Evolutionary conservation across 2,888 invertebrate species (phyloP), one percentile per base, ranked within the genome.

Genomic region (Macrosiphum euphorbiae): DNA sequence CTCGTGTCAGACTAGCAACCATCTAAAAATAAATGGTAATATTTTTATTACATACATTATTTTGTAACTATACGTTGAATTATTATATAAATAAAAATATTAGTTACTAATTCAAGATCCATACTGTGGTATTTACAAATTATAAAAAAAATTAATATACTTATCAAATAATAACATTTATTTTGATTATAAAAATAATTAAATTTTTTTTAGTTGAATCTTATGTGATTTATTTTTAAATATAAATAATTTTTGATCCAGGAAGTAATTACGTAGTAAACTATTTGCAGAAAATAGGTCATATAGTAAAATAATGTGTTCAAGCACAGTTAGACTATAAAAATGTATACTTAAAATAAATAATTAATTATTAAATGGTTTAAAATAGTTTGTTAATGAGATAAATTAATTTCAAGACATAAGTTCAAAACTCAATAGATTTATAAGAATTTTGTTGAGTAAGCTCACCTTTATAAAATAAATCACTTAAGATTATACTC

Each of bases 1-100:
- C 97, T 94, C 97, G 97, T 0, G 98, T 97, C 95, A 98, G 96
- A 87, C 97, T 97, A 3, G 97, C 97, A 5, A 98, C 97, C 97
- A 98, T 97, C 95, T 95, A 94, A 8, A 94, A 94, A 50, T 7
- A 44, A 94, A 94, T n/a, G 87, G 20, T 90, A 50, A 58, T 28
- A 78, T 88, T 84, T 85, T 28, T 78, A 61, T 50, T 20, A 50
- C 26, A 28, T 58, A 52, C 3, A 89, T 78, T 78, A 35, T 35
- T 35, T 2, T 3, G 35, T 78, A 35, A 35, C 35, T 8, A 78
- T 35, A 35, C 20, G 3, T 35, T 78, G 78, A 78, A 78, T 78
- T 8, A 35, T 78, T 8, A 35, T 78, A 78, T 67, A 67, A 61
- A 78, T 5, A 35, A 20, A 35, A 78, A 78, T 78, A 35, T 0